These are phyloP conservation scores for Argyrosomus regius DNA, from an alignment of 2,797 vertebrate species.

Conservation along the genomic window DNA sequence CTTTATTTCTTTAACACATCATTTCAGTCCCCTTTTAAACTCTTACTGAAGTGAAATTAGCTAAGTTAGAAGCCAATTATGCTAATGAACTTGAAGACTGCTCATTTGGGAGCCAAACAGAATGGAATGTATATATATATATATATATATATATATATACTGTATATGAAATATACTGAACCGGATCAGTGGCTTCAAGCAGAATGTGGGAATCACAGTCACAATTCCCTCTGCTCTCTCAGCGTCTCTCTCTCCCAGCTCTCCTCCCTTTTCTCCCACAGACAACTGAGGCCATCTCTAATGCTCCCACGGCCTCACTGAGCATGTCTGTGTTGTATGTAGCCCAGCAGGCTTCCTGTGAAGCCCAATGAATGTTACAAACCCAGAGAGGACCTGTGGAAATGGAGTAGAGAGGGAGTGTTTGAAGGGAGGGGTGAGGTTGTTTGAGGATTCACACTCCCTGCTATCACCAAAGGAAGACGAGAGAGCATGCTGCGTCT, in stretches of 20 bases:
- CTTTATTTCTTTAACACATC: slow-evolving; percentile 4
- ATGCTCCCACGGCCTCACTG: slow-evolving; percentile 40
- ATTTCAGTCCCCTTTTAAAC: slow-evolving; percentile 17
- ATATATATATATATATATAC: too few relatives aligned
- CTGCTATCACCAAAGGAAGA: slow-evolving; percentile 49
- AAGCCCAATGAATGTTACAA: slow-evolving; percentile 57
- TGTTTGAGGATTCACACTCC: slow-evolving; percentile 60
- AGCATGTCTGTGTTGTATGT: slow-evolving; percentile 52
- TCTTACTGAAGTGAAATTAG: slow-evolving; percentile 40
- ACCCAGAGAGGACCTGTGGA: slow-evolving; percentile 41
- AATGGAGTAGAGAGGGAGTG: slow-evolving; percentile 21
- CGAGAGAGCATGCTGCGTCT: slow-evolving; percentile 8
- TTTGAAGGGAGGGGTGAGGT: slow-evolving; percentile 23
- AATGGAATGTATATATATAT: slow-evolving; percentile 18
- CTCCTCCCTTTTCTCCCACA: slow-evolving; percentile 48
- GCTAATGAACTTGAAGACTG: slow-evolving; percentile 41
- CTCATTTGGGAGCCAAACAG: slow-evolving; percentile 40
- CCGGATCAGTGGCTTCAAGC: slow-evolving; percentile 56
- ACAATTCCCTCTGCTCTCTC: slow-evolving; percentile 44
- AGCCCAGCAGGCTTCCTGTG: slow-evolving; percentile 58
- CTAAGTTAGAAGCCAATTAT: slow-evolving; percentile 44
- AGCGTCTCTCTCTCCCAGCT: slow-evolving; percentile 23
- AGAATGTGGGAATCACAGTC: slow-evolving; percentile 62
- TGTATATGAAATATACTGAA: slow-evolving; percentile 28
- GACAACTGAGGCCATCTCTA: slow-evolving; percentile 46